phyloP scores from a whole-genome alignment of 2,888 invertebrate species.

The Erpobdella octoculata region DNA sequence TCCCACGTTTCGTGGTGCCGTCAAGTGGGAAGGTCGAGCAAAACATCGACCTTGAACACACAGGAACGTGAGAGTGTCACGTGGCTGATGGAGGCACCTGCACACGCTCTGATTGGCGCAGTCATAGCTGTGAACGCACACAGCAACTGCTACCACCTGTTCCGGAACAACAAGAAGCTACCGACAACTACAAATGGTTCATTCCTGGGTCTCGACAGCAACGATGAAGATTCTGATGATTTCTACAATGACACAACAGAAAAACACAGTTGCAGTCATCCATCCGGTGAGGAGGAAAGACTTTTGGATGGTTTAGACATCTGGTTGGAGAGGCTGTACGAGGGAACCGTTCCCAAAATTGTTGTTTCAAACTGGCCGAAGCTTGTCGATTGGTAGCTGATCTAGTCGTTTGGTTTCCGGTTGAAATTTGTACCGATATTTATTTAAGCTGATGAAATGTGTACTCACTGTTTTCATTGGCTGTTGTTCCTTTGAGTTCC shows the following conservation, averaged over 20 bases:
- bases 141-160: slow-evolving; percentile 10
- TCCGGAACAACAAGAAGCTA: not conserved
- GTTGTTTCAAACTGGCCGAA: slow-evolving; percentile 91
- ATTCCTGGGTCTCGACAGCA: not conserved
- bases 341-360: slow-evolving; percentile 87
- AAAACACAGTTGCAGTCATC: too few species aligned
- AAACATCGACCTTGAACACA: not conserved
- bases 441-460: too few species aligned
- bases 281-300: slow-evolving; percentile 63
- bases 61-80: not conserved
- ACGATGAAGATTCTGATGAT: not conserved
- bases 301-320: slow-evolving; percentile 31
- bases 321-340: slow-evolving; percentile 94
- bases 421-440: too few species aligned
- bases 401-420: too few species aligned
- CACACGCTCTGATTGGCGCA: not conserved
- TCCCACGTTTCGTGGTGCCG: slow-evolving; percentile 13
- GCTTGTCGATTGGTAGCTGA: too few species aligned
- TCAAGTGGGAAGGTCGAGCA: not conserved
- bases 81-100: not conserved
- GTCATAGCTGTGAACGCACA: slow-evolving; percentile 9
- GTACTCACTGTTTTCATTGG: not conserved
- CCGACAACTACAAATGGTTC: not conserved
- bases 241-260: not conserved
- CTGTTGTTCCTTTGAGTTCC: not conserved